phyloP scores from a whole-genome alignment of 2,888 invertebrate species.

The Fragum sueziense region DNA sequence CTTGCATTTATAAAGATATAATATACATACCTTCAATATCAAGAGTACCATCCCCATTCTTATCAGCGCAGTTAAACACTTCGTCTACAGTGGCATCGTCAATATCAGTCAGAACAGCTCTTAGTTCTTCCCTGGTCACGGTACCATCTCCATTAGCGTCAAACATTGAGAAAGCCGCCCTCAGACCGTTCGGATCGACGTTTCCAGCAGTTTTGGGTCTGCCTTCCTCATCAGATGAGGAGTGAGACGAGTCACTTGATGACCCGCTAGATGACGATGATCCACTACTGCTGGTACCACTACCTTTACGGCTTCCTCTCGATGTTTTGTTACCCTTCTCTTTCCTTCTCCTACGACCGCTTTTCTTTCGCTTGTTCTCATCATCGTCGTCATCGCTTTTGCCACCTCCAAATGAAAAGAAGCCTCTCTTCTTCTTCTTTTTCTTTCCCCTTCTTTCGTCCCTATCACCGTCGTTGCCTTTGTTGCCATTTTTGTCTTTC shows the following conservation, averaged over 20 bases:
- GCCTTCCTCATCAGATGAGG: not conserved
- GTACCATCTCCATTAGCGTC: conserved; percentile 22
- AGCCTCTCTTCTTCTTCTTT: not conserved
- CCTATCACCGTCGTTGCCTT: no score
- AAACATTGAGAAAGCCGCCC: conserved; percentile 13
- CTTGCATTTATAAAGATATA: not conserved
- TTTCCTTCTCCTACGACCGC: not conserved
- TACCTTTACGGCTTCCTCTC: not conserved
- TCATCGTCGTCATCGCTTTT: not conserved
- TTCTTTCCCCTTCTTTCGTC: no score
- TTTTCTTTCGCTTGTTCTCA: not conserved
- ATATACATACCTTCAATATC: conserved; percentile 37
- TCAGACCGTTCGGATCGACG: not conserved
- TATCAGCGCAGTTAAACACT: conserved; percentile 28
- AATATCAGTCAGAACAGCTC: conserved; percentile 29
- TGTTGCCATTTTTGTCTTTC: not conserved
- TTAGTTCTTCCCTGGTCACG: conserved; percentile 34
- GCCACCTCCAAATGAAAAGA: not conserved
- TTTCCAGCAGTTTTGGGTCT: not conserved
- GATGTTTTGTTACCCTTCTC: not conserved
- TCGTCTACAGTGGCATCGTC: conserved; percentile 32
- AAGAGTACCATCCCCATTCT: conserved; percentile 38
- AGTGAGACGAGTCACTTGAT: not conserved
- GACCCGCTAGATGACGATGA: not conserved
- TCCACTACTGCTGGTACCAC: not conserved